Conservation (phyloP, 37 sponge, comb jelly and placozoan species). For the Lycopodina hypogea region DNA sequence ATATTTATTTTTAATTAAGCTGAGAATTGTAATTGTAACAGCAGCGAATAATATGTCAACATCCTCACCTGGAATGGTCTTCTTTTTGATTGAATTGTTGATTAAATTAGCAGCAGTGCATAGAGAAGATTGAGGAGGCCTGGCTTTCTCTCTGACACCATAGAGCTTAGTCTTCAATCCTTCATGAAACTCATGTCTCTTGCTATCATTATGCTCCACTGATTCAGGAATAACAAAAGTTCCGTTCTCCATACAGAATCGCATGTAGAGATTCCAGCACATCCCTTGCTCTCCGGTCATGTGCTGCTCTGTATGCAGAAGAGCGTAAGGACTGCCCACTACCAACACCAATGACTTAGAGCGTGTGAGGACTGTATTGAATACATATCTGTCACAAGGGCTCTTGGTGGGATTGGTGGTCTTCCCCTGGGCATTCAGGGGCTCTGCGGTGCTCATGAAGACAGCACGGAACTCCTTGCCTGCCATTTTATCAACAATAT, state of each 20-base stretch:
- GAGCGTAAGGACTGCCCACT: constrained; percentile 58
- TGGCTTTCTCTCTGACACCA: too few relatives aligned
- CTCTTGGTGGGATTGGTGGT: constrained; percentile 70
- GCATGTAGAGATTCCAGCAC: constrained; percentile 64
- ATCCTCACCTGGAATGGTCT: too few relatives aligned
- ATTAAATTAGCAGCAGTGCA: too few relatives aligned
- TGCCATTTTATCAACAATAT: not conserved
- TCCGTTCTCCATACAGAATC: constrained; percentile 21
- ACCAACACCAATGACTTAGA: constrained; percentile 59
- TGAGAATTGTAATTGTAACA: too few relatives aligned
- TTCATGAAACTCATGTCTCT: too few relatives aligned
- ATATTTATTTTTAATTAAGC: too few relatives aligned
- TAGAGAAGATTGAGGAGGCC: too few relatives aligned
- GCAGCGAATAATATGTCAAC: too few relatives aligned
- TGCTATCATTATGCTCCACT: not conserved
- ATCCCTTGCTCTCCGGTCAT: not conserved
- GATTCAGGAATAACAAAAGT: constrained; percentile 20
- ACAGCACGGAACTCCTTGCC: constrained; percentile 62
- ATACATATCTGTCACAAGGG: constrained; percentile 58
- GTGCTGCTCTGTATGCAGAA: constrained; percentile 38
- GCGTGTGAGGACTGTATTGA: constrained; percentile 74
- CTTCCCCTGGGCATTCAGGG: constrained; percentile 15
- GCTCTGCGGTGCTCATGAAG: constrained; percentile 67
- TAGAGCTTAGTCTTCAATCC: too few relatives aligned
- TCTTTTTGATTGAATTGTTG: too few relatives aligned